Conservation (phyloP, 2,888 invertebrate species). For the Sialis fuliginosa region DNA sequence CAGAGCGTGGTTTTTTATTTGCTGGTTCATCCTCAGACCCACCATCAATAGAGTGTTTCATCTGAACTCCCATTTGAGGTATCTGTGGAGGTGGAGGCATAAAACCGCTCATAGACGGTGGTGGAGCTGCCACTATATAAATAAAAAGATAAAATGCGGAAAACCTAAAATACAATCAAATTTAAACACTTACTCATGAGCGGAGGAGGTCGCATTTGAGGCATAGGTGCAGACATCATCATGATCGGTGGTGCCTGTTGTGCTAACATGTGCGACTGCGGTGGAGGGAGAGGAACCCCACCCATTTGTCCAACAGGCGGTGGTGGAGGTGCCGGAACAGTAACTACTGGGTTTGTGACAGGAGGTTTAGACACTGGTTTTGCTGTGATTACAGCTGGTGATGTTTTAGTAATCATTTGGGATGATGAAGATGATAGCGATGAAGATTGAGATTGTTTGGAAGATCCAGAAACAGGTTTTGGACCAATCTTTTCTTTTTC, state of each 20-base stretch:
- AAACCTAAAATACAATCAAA: too few species aligned
- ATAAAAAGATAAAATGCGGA: background rate
- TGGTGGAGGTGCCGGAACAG: constrained; percentile 36
- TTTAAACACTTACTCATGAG: constrained; percentile 29
- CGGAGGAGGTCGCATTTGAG: constrained; percentile 36
- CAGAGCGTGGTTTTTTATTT: constrained; percentile 74
- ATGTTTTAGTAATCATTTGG: background rate
- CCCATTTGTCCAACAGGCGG: constrained; percentile 21
- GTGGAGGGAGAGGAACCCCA: constrained; percentile 13
- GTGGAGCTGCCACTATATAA: constrained; percentile 26
- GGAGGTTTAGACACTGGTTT: constrained; percentile 22
- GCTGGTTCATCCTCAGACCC: constrained; percentile 66
- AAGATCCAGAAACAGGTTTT: constrained; percentile 43
- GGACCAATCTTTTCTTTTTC: constrained; percentile 96
- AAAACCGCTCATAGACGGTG: constrained; percentile 26
- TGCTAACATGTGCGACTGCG: constrained; percentile 29
- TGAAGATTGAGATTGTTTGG: constrained; percentile 19
- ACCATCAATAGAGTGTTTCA: constrained; percentile 30
- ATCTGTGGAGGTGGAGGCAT: constrained; percentile 21
- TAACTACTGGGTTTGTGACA: constrained; percentile 20
- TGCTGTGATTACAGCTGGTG: constrained; percentile 24
- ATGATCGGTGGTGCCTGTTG: constrained; percentile 34
- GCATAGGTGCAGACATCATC: constrained; percentile 42
- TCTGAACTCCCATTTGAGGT: constrained; percentile 22
- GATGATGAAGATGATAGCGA: constrained; percentile 12